A percentile compares a stretch with the other conserved stretches of the same genome.
phyloP scores from a whole-genome alignment of 2,797 vertebrate genomes.

The Centroberyx gerrardi region DNA sequence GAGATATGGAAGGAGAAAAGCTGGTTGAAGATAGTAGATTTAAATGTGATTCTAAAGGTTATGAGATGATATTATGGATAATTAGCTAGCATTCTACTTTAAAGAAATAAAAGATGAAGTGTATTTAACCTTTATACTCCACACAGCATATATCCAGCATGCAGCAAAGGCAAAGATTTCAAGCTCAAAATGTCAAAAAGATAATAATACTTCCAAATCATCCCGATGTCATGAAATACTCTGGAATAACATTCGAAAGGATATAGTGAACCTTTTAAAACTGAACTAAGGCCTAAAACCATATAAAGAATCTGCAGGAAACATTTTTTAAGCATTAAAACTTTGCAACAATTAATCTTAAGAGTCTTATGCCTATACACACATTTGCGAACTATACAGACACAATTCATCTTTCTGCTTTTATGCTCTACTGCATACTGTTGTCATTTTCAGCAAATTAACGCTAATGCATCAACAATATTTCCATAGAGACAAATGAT shows the following conservation, averaged over 20 bases:
- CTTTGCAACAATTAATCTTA: neutral
- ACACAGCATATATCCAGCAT: neutral
- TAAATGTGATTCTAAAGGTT: neutral
- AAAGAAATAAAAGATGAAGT: neutral
- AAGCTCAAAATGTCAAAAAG: neutral
- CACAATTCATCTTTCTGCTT: neutral
- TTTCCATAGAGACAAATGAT: slow-evolving; percentile 10
- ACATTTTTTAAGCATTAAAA: neutral
- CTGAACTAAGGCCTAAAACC: neutral
- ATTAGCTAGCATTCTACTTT: neutral
- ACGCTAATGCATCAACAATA: neutral
- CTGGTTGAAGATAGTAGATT: neutral
- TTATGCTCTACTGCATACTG: neutral
- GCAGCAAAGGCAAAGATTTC: neutral
- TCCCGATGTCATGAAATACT: neutral
- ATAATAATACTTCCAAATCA: neutral
- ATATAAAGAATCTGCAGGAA: neutral
- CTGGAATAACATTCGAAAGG: neutral
- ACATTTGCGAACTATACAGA: neutral
- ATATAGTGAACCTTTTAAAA: neutral
- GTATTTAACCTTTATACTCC: neutral
- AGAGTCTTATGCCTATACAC: neutral
- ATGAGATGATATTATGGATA: neutral
- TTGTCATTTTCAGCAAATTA: neutral
- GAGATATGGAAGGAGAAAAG: neutral